phyloP scores from a whole-genome alignment of 2,888 invertebrate genomes.

The Plebejus anna region DNA sequence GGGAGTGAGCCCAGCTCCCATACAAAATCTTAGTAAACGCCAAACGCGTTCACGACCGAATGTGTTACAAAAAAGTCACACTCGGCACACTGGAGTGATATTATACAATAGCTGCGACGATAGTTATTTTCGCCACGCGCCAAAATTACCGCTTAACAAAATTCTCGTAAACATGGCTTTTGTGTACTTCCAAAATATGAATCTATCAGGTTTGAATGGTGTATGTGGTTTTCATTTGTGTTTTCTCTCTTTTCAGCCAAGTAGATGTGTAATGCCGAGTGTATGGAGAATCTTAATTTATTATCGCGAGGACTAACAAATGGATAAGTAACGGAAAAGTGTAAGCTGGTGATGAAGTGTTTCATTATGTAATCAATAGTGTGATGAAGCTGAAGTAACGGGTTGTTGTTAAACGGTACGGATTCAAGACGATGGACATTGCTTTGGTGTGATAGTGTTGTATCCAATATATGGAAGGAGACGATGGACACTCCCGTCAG shows the following conservation, averaged over 20 bases:
- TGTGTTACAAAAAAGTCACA: too few relatives aligned
- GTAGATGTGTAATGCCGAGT: constrained; percentile 57
- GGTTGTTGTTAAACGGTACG: constrained; percentile 59
- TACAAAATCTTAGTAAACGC: too few relatives aligned
- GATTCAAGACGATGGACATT: constrained; percentile 66
- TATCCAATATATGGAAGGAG: constrained; percentile 77
- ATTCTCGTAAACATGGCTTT: too few relatives aligned
- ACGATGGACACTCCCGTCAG: constrained; percentile 67
- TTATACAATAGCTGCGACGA: too few relatives aligned
- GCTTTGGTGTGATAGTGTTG: constrained; percentile 77
- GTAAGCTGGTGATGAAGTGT: constrained; percentile 68
- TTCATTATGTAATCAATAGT: constrained; percentile 58
- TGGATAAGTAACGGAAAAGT: constrained; percentile 72
- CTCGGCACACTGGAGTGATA: too few relatives aligned
- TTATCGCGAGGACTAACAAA: constrained; percentile 74
- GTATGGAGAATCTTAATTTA: constrained; percentile 75
- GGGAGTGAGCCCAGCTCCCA: too few relatives aligned
- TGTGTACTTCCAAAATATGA: too few relatives aligned
- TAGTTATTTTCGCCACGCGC: too few relatives aligned
- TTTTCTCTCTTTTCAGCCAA: constrained; percentile 63
- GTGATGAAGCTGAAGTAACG: constrained; percentile 51
- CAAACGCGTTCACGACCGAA: too few relatives aligned
- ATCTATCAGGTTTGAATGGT: neutral
- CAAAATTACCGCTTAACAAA: too few relatives aligned
- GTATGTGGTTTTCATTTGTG: neutral